Evolutionary conservation across 2,888 invertebrate genomes (phyloP).

Genomic region (Sminthurides aquaticus): DNA sequence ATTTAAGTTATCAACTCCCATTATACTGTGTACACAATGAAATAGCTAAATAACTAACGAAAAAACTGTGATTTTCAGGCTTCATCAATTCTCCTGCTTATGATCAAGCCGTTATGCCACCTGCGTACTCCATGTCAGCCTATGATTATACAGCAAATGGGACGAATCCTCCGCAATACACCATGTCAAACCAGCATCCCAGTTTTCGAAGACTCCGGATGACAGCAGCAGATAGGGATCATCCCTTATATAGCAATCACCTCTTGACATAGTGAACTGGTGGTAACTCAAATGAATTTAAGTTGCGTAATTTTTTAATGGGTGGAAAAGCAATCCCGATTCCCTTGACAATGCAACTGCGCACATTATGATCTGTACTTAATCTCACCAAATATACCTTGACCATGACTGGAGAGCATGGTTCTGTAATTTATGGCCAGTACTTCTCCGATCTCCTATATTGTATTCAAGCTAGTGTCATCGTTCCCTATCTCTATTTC

Average conservation of each 20-base stretch:
- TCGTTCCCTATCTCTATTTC: too few relatives aligned
- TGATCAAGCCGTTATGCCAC: slow-evolving; percentile 40
- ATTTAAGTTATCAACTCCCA: not conserved
- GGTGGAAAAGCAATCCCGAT: too few relatives aligned
- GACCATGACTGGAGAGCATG: too few relatives aligned
- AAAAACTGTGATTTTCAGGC: slow-evolving; percentile 26
- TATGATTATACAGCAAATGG: slow-evolving; percentile 38
- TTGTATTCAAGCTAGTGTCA: too few relatives aligned
- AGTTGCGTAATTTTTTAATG: too few relatives aligned
- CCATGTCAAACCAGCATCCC: slow-evolving; percentile 36
- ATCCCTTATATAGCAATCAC: slow-evolving; percentile 44
- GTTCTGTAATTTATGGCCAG: too few relatives aligned
- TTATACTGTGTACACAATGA: slow-evolving; percentile 1
- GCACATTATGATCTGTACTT: too few relatives aligned
- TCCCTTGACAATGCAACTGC: too few relatives aligned
- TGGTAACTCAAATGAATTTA: too few relatives aligned
- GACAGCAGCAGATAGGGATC: slow-evolving; percentile 42
- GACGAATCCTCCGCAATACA: slow-evolving; percentile 36
- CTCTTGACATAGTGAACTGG: slow-evolving; percentile 42
- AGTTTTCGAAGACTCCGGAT: slow-evolving; percentile 41
- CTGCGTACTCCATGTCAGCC: slow-evolving; percentile 37
- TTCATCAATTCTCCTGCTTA: slow-evolving; percentile 43
- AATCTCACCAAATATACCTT: too few relatives aligned
- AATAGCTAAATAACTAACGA: not conserved
- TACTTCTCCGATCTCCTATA: too few relatives aligned